phyloP scores from a whole-genome alignment of 2,888 invertebrate species.

The Cephus sareptanus region DNA sequence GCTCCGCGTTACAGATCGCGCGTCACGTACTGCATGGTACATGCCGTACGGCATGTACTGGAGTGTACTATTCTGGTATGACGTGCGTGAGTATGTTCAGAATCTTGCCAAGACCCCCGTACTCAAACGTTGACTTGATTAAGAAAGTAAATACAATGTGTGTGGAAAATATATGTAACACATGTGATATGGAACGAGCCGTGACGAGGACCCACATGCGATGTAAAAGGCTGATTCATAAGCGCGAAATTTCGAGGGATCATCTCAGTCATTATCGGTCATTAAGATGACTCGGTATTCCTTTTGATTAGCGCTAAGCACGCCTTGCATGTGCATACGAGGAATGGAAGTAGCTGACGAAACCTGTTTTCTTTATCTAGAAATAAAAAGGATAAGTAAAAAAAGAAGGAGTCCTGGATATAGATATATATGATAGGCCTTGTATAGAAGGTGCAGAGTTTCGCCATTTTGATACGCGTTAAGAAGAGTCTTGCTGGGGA shows the following conservation, averaged over 20 bases:
- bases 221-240: slow-evolving; percentile 23
- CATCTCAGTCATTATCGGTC: not conserved
- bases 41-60: not conserved
- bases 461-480: not conserved
- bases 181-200: not conserved
- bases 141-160: too few relatives aligned
- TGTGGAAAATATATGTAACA: not conserved
- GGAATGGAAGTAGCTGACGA: not conserved
- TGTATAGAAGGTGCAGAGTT: not conserved
- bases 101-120: not conserved
- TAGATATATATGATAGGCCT: not conserved
- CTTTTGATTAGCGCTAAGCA: not conserved
- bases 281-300: not conserved
- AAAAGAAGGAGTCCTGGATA: not conserved
- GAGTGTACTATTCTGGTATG: not conserved
- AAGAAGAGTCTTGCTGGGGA: not conserved
- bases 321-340: not conserved
- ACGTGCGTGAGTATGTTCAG: not conserved
- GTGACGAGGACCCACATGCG: not conserved
- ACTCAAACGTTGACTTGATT: not conserved
- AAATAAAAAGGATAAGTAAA: not conserved
- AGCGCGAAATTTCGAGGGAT: slow-evolving; percentile 26
- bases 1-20: not conserved
- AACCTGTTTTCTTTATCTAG: not conserved
- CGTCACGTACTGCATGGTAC: not conserved